Evolutionary conservation across 2,113 vertebrate species (phyloP).

Genomic region (Antidorcas marsupialis): DNA sequence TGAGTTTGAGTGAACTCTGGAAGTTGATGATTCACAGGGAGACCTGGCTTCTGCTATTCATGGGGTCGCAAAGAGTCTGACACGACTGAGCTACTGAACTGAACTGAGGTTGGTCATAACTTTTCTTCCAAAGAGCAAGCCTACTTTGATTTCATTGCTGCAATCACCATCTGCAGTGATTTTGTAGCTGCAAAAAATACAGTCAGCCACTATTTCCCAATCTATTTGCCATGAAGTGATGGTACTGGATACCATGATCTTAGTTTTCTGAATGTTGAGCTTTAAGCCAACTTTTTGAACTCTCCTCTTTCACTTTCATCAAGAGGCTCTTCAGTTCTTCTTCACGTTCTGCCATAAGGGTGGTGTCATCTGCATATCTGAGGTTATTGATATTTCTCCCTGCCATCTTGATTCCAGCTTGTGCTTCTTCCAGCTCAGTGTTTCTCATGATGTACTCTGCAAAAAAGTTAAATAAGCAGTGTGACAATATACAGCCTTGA

Average conservation of each 20-base stretch:
- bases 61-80: accelerated
- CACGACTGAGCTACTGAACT: too few relatives aligned
- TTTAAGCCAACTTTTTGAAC: background rate
- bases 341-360: background rate
- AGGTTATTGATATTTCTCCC: background rate
- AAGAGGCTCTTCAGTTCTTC: background rate
- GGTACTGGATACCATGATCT: accelerated
- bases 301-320: background rate
- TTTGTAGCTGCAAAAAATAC: background rate
- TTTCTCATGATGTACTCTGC: background rate
- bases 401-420: accelerated
- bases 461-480: background rate
- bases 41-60: too few relatives aligned
- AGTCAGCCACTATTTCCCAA: background rate
- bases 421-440: accelerated
- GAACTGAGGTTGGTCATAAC: background rate
- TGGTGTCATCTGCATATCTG: background rate
- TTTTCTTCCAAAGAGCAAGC: background rate
- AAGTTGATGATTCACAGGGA: too few relatives aligned
- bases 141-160: background rate
- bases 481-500: background rate
- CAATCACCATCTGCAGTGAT: background rate
- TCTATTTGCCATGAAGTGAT: background rate
- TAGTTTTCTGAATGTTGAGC: background rate
- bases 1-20: too few relatives aligned